Conservation (phyloP, 2,888 invertebrate genomes). For the Epistrophe grossulariae region DNA sequence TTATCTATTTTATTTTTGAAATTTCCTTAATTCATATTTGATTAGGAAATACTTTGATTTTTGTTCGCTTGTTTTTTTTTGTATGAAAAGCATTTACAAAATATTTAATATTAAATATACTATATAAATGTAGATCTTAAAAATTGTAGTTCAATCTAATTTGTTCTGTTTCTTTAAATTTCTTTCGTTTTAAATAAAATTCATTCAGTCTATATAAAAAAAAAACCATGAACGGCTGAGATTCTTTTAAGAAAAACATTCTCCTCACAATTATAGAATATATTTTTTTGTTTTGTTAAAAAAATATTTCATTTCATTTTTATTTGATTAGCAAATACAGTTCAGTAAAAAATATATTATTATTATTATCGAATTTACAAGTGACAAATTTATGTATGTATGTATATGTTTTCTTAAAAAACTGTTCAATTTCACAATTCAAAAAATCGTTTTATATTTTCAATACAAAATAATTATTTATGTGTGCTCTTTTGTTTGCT, state of each 20-base stretch:
- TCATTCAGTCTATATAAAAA: slow-evolving; percentile 78
- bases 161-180: slow-evolving; percentile 54
- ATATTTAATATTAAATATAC: slow-evolving; percentile 63
- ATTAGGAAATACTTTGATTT: slow-evolving; percentile 49
- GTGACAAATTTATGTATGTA: slow-evolving; percentile 25
- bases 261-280: slow-evolving; percentile 62
- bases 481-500: slow-evolving; percentile 58
- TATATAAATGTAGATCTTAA: slow-evolving; percentile 60
- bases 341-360: slow-evolving; percentile 63
- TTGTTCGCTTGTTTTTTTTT: slow-evolving; percentile 35
- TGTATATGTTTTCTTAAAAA: slow-evolving; percentile 64
- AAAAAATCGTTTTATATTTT: slow-evolving; percentile 61
- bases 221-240: slow-evolving; percentile 80
- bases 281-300: slow-evolving; percentile 58
- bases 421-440: slow-evolving; percentile 54
- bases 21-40: slow-evolving; percentile 49
- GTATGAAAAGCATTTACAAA: slow-evolving; percentile 69
- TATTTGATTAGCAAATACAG: slow-evolving; percentile 46
- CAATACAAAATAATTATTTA: slow-evolving; percentile 62
- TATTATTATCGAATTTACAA: slow-evolving; percentile 61
- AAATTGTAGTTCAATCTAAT: slow-evolving; percentile 62
- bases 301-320: slow-evolving; percentile 18
- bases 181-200: slow-evolving; percentile 69
- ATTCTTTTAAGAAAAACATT: slow-evolving; percentile 81
- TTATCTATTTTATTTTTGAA: slow-evolving; percentile 30